Evolutionary conservation across 2,888 invertebrate genomes (phyloP), one percentile per base, ranked within the genome.

Genomic region (Dicyrtomina minuta): DNA sequence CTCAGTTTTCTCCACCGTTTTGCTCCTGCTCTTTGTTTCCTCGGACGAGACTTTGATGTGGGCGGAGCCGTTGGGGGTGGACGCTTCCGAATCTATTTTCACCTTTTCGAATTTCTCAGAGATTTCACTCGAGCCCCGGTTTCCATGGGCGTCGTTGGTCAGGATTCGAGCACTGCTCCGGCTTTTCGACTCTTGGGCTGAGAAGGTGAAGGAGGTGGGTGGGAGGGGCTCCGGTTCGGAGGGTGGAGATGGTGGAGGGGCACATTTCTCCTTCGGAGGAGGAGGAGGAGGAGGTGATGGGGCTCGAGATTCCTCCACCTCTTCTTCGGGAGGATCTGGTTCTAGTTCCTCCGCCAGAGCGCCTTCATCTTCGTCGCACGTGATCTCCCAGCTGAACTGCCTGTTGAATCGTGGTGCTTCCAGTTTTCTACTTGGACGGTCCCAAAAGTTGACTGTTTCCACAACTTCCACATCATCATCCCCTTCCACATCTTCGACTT

Each of bases 401-500:
- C 68, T 8, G 12, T 13, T 39, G 41, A 68, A 61, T 26, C 33
- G 33, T 51, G 60, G 60, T 2, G 61, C 12, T n/a, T 60, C 68
- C 10, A 66, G 26, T 20, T 17, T 27, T 15, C 41, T 33, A 6
- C 59, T 8, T 6, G 39, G 33, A 10, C 69, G 15, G 33, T 69
- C 69, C 69, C 69, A 69, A 39, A 69, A 69, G 43, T 69, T 69
- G 15, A 56, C 58, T 1, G 44, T 55, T 22, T 55, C 70, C 3
- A 60, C 66, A 22, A 27, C 49, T 33, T 58, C 27, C 1, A 26
- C 13, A 4, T 43, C 22, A 17, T 1, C 13, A 8, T 33, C 39
- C 46, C 26, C 58, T 59, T 64, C 51, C 33, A 68, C 58, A 27
- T 22, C 61, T 13, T 13, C 27, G 24, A 20, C 22, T 8, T 65